Conservation (phyloP, 2,113 vertebrate species). For the Bos javanicus region DNA sequence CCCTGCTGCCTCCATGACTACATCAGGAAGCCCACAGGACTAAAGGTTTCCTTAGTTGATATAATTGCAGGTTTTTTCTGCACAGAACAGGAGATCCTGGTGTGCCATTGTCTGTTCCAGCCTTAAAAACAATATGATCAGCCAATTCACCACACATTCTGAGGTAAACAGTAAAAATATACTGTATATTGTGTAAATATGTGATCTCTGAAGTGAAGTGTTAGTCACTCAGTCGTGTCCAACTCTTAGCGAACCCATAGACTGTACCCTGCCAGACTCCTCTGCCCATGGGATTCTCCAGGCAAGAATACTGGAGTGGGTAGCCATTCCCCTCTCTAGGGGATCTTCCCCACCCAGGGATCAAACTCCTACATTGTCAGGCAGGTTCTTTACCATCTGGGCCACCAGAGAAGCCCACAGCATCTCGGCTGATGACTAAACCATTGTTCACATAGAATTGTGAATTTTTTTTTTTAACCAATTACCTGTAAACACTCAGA, state of each 20-base stretch:
- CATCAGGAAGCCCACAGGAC: not conserved
- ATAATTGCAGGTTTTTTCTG: not conserved
- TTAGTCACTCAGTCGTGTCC: not conserved
- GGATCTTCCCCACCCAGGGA: not conserved
- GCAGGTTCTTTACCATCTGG: not conserved
- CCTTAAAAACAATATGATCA: not conserved
- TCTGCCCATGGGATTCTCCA: not conserved
- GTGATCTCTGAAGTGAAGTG: not conserved
- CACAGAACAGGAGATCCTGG: not conserved
- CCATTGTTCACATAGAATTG: not conserved
- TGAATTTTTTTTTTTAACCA: not conserved
- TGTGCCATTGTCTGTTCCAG: not conserved
- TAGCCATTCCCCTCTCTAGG: not conserved
- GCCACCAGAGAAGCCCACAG: not conserved
- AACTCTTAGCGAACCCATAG: not conserved
- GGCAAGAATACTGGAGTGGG: not conserved
- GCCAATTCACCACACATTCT: not conserved
- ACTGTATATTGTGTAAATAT: not conserved
- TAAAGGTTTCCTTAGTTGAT: not conserved
- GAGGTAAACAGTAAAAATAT: not conserved
- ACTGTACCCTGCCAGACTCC: not conserved
- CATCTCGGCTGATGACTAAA: not conserved
- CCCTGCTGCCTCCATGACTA: not conserved
- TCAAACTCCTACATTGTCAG: not conserved
- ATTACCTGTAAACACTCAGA: not conserved